phyloP scores from a whole-genome alignment of 2,113 vertebrate genomes.

The Oceanites oceanicus region DNA sequence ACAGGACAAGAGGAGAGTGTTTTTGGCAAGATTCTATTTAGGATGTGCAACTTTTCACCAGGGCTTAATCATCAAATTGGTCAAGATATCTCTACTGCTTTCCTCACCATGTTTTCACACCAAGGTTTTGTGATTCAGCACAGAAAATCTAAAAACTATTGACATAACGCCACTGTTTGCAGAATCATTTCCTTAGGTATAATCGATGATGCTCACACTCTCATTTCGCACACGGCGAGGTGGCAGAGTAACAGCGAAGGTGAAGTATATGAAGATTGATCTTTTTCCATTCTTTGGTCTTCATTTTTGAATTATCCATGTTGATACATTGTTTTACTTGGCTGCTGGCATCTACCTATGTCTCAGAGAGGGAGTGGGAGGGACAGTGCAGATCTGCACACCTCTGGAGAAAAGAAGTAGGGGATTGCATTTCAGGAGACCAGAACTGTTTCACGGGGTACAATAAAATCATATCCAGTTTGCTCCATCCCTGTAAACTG shows the following conservation, averaged over 20 bases:
- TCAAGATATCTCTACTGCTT: background rate
- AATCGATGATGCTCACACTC: background rate
- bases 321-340: background rate
- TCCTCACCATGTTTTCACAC: background rate
- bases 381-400: background rate
- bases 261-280: background rate
- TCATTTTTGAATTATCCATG: background rate
- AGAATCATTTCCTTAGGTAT: background rate
- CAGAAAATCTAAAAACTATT: slow-evolving; percentile 12
- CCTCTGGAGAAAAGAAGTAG: background rate
- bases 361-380: background rate
- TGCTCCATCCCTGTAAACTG: background rate
- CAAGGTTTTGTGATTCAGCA: slow-evolving; percentile 6
- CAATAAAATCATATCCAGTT: background rate
- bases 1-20: background rate
- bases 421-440: background rate
- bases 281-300: background rate
- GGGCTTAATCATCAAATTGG: background rate
- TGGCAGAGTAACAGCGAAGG: background rate
- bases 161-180: background rate
- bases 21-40: background rate
- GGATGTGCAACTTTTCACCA: background rate
- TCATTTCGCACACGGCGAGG: background rate
- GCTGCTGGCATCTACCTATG: background rate
- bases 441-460: background rate